Base-by-base conservation (phyloP, 2,113 vertebrate species). In the Garra rufa region DNA sequence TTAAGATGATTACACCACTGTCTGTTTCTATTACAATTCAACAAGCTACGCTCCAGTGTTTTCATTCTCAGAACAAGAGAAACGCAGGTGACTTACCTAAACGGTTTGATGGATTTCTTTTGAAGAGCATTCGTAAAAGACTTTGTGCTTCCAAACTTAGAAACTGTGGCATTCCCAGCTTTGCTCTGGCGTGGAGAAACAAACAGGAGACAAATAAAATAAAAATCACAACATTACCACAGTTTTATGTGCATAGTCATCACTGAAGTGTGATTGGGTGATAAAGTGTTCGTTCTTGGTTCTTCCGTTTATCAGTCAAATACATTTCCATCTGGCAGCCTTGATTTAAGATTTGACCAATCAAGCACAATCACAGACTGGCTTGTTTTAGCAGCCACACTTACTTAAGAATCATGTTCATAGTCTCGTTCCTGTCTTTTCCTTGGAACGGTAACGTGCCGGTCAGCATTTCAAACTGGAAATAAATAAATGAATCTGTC, bases 391-490 rank as follows among this genome's bases (percentile, higher is more conserved):
- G 24, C 9, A 19, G 21, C 11, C 11, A 59, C 74, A 97, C 97
- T 98, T 94, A 99, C 98, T 99, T 99, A 77, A 99, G 95, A 86
- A 99, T 99, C 98, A 99, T 98, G 94, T 98, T 99, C 98, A 99
- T 99, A 71, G 97, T 98, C 89, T 99, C 97, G 75, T 98, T 98
- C 88, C 97, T 94, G 91, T 98, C 98, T 95, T 98, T 99, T 88
- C 98, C 97, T 97, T 99, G 98, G 92, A 99, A 99, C 57, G 98
- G 97, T 89, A 99, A 93, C 14, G 97, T 98, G 90, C 98, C 97
- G 19, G 98, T 98, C 85, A 99, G 95, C 97, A 97, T 99, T 93
- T 99, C 97, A 95, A 98, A 99, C 98, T 97, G 89, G 50, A 82
- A 14, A 76, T 11, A 17, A 21, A 52, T 34, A 19, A 17, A 19